Evolutionary conservation across 2,888 invertebrate genomes (phyloP), one percentile per base, ranked within the genome.

Genomic region (Heliconius aoede): DNA sequence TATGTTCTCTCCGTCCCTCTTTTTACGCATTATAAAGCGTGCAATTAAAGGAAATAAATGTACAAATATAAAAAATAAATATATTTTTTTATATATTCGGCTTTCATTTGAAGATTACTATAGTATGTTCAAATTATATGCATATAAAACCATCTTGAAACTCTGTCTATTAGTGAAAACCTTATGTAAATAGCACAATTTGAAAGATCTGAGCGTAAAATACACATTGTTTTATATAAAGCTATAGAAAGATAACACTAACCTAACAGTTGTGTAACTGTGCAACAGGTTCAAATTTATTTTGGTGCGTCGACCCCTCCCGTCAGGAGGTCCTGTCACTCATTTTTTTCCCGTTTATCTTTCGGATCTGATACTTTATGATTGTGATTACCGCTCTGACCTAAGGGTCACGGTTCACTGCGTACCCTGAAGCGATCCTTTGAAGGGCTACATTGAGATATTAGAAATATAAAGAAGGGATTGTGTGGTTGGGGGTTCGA

Each of bases 271-370:
- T 36, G 24, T 60, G 24, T 58, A 72, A 72, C 58, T 26, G 18
- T 61, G 60, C 24, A 61, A 72, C 72, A 21, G 60, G 60, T 72
- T 61, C 72, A 26, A 72, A 61, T 55, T 73, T 71, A 76, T 72
- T 74, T 78, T 69, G 76, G 79, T 71, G 32, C 80, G 76, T 67
- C 62, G 81, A 82, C 80, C 80, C 80, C 80, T 80, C 81, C n/a
- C 81, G 75, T 80, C 79, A 73, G 79, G 81, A 80, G 82, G 80
- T 82, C 81, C 80, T 79, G 80, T 80, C 76, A 68, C 72, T 79
- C 79, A 80, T 81, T 80, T 83, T n/a, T 82, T 81, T 78, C 79
- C 78, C 80, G 80, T 80, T 82, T 81, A 82, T 83, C 83, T 75
- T 40, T 77, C 76, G 80, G 77, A 78, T 80, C 80, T 74, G 77